These are phyloP conservation scores for Molossus alvarezi DNA, from an alignment of 2,797 vertebrate genomes.

Conservation along the genomic window DNA sequence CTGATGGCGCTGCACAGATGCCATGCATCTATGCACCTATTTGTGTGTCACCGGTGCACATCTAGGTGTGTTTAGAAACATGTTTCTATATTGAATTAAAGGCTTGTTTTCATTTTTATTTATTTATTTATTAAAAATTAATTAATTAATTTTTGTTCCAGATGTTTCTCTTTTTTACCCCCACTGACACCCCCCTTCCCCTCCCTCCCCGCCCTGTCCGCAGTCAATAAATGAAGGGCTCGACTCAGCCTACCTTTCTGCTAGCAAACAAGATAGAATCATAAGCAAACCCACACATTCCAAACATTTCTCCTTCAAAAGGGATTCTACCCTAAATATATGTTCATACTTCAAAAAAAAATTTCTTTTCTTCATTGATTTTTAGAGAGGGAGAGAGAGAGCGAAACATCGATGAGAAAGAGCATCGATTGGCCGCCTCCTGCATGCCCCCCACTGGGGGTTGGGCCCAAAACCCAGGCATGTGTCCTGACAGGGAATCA, in stretches of 20 bases:
- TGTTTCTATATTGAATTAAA: conserved; percentile 19
- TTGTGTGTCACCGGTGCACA: not conserved
- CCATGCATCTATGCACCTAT: not conserved
- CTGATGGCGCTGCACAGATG: not conserved
- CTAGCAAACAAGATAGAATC: conserved; percentile 56
- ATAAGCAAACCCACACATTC: conserved; percentile 58
- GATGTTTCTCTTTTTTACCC: no score
- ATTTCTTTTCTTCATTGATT: no score
- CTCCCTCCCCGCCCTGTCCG: no score
- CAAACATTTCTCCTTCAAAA: conserved; percentile 54
- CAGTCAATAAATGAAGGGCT: conserved; percentile 60
- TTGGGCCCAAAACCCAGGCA: no score
- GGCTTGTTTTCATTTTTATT: conserved; percentile 50
- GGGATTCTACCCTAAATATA: conserved; percentile 62
- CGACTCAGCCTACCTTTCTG: conserved; percentile 11
- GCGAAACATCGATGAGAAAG: no score
- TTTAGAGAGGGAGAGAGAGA: no score
- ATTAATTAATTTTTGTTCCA: no score
- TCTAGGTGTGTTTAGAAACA: not conserved
- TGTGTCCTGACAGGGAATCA: no score
- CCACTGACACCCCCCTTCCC: no score
- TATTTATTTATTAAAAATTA: no score
- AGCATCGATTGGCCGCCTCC: no score
- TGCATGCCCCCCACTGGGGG: no score
- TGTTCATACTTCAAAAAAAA: not conserved